These are phyloP conservation scores for Taphrorychus bicolor DNA, from an alignment of 2,888 invertebrate species.

Conservation along the genomic window DNA sequence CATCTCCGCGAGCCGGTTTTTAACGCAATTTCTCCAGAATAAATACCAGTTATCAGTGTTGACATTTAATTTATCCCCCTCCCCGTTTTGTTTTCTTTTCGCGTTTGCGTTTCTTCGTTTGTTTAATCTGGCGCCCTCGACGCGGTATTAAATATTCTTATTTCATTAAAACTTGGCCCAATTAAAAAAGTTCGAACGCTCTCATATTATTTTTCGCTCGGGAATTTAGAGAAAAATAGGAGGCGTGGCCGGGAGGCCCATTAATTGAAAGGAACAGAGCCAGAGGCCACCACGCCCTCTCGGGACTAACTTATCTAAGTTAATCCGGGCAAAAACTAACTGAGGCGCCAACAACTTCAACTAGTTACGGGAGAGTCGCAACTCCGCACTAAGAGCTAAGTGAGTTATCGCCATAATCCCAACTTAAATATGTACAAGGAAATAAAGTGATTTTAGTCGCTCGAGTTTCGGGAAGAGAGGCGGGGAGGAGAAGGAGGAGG, in stretches of 20 bases:
- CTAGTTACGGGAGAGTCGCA: constrained; percentile 10
- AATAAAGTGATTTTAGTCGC: constrained; percentile 22
- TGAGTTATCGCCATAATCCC: constrained; percentile 23
- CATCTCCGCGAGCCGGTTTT: constrained; percentile 2
- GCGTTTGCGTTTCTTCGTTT: constrained; percentile 10
- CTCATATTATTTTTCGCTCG: background rate
- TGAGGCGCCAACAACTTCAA: constrained; percentile 1
- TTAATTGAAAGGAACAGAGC: background rate
- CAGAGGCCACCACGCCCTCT: background rate
- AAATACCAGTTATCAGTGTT: constrained; percentile 13
- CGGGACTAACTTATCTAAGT: background rate
- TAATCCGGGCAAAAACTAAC: background rate
- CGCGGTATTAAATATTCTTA: constrained; percentile 8
- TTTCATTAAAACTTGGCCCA: constrained; percentile 13
- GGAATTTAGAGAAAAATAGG: no score
- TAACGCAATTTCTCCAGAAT: constrained; percentile 9
- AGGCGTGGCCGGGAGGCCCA: background rate
- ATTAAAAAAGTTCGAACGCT: constrained; percentile 9
- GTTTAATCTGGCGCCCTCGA: constrained; percentile 5
- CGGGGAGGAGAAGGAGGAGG: no score
- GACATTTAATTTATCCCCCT: constrained; percentile 14
- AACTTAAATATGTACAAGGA: constrained; percentile 25
- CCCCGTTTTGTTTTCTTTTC: constrained; percentile 6
- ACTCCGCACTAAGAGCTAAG: constrained; percentile 14
- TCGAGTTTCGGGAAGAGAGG: background rate